phyloP scores from a whole-genome alignment of 2,888 invertebrate species.

The Kuschelorhynchus macadamiae region DNA sequence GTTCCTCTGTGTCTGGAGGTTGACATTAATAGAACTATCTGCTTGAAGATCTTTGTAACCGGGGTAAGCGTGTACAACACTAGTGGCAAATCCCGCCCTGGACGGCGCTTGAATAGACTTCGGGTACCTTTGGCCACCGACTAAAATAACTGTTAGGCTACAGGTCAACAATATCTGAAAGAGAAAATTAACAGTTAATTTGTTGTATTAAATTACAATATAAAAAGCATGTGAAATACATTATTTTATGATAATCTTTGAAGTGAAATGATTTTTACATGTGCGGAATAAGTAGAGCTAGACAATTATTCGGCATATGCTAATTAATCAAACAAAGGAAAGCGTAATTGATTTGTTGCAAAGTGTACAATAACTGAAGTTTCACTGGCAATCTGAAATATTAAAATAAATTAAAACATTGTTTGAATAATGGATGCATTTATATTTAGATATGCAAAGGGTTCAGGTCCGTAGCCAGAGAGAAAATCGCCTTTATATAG shows the following conservation, averaged over 20 bases:
- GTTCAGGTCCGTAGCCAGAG: too few relatives aligned
- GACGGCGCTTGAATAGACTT: conserved; percentile 28
- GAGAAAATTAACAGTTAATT: conserved; percentile 17
- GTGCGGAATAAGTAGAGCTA: conserved; percentile 34
- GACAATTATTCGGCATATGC: conserved; percentile 15
- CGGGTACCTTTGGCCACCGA: conserved; percentile 26
- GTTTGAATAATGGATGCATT: too few relatives aligned
- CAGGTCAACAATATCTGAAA: conserved; percentile 32
- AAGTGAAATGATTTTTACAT: conserved; percentile 21
- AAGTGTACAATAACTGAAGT: too few relatives aligned
- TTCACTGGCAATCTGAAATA: too few relatives aligned
- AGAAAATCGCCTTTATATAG: too few relatives aligned
- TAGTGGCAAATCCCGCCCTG: conserved; percentile 24
- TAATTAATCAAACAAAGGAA: conserved; percentile 30
- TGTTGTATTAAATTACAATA: conserved; percentile 5
- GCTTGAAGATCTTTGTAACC: conserved; percentile 19
- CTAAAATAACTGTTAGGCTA: conserved; percentile 18
- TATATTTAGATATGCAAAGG: too few relatives aligned
- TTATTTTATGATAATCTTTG: conserved; percentile 13
- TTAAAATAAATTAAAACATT: background rate
- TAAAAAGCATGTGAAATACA: background rate
- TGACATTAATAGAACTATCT: conserved; percentile 33
- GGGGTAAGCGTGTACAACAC: conserved; percentile 21
- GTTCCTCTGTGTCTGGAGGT: conserved; percentile 14
- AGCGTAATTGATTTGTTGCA: conserved; percentile 26